Percentiles rank a stretch among this genome's conserved stretches.
These are phyloP conservation scores for Sebastes baramenuke DNA, from an alignment of 2,797 vertebrate genomes.

Conservation along the genomic window DNA sequence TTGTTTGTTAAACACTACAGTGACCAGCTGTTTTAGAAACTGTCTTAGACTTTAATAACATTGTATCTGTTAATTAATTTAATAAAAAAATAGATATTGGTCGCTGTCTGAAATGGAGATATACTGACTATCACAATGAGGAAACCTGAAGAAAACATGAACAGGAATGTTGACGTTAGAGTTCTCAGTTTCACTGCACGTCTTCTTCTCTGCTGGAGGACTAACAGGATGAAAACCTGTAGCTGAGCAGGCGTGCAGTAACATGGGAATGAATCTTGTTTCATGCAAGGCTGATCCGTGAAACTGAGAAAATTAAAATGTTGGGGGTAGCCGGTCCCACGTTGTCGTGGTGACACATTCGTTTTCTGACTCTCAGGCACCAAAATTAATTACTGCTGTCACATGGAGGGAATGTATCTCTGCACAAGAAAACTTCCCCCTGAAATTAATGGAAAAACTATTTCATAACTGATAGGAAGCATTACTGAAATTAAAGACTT, in stretches of 20 bases:
- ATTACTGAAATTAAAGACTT: slow-evolving; percentile 13
- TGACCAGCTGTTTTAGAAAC: not conserved
- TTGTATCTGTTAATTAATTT: not conserved
- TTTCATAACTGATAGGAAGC: slow-evolving; percentile 1
- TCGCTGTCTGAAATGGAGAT: not conserved
- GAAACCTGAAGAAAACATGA: not conserved
- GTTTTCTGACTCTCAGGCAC: not conserved
- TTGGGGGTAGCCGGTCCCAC: not conserved
- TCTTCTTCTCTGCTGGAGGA: slow-evolving; percentile 7
- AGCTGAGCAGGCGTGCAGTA: not conserved
- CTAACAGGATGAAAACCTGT: slow-evolving; percentile 5
- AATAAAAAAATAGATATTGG: not conserved
- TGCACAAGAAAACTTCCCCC: not conserved
- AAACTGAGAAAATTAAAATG: slow-evolving; percentile 24
- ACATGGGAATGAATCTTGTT: slow-evolving; percentile 20
- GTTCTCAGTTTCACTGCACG: not conserved
- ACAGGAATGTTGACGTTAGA: not conserved
- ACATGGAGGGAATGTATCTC: not conserved
- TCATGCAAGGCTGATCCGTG: slow-evolving; percentile 14
- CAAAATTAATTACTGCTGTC: slow-evolving; percentile 25
- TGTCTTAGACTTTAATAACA: not conserved
- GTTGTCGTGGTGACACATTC: not conserved
- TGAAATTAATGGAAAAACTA: not conserved
- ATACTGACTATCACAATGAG: not conserved
- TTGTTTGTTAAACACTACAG: not conserved